Evolutionary conservation across 2,888 invertebrate genomes (phyloP), one percentile per base, ranked within the genome.

Genomic region (Chloroclysta siterata): DNA sequence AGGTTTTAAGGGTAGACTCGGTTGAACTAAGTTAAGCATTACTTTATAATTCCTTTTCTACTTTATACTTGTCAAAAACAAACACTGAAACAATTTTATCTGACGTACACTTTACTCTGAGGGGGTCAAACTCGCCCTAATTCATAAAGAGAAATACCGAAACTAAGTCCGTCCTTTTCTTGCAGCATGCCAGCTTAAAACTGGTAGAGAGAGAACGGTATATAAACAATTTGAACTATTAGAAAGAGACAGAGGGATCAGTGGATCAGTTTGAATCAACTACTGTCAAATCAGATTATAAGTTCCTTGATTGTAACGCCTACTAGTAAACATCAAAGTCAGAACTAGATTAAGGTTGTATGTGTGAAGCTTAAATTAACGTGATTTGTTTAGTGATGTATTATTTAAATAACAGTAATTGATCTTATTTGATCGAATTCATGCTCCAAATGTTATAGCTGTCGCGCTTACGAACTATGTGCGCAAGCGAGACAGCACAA

Each of bases 331-430:
- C 60, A 72, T 71, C 57, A 70, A 76, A 73, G 70, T 77, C 80
- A 81, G 81, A 80, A 80, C 79, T 78, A 75, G 71, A 68, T 53
- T 71, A 65, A 11, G 72, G 71, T 63, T 29, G 46, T 70, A 63
- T 39, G 17, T 52, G 72, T 72, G 70, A 71, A 63, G 57, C 46
- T 44, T 46, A 46, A 15, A 28, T 11, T 39, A 14, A 57, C 5
- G 50, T 52, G 29, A 33, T 51, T 15, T 10, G 13, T 39, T 15
- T 52, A 56, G 55, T 56, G 55, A 56, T 55, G 46, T 54, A 15
- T 33, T 2, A 22, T 29, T 48, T 29, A 50, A 46, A 17, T 46
- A 11, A 17, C 10, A 46, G 14, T 15, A 1, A 11, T 17, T 46
- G 2, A 51, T 51, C 15, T 51, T 36, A 51, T 36, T 51, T 36